Evolutionary conservation across 2,888 invertebrate genomes (phyloP).

Genomic region (Diloba caeruleocephala): DNA sequence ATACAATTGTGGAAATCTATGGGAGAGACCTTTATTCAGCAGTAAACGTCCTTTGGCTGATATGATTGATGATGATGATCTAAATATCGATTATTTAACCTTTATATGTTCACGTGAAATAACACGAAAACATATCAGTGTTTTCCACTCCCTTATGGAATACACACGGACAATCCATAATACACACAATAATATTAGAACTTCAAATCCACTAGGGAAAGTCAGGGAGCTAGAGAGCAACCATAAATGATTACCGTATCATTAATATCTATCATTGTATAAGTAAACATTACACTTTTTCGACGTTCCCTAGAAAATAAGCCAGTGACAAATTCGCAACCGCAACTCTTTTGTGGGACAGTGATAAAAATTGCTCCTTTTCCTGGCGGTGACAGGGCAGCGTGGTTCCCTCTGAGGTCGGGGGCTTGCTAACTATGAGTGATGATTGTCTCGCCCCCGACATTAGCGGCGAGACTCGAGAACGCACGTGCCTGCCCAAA

Average conservation of each 20-base stretch:
- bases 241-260: constrained; percentile 58
- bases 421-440: constrained; percentile 82
- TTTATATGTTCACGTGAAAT: too few relatives aligned
- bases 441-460: constrained; percentile 81
- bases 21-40: too few relatives aligned
- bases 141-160: constrained; percentile 8
- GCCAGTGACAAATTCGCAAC: constrained; percentile 82
- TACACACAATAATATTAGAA: constrained; percentile 23
- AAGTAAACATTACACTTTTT: constrained; percentile 67
- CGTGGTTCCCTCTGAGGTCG: constrained; percentile 67
- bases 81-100: too few relatives aligned
- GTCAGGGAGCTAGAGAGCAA: constrained; percentile 22
- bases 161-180: background rate
- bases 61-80: too few relatives aligned
- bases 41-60: too few relatives aligned
- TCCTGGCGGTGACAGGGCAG: constrained; percentile 75
- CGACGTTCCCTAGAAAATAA: constrained; percentile 71
- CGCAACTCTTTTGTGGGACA: constrained; percentile 84
- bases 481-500: constrained; percentile 71
- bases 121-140: constrained; percentile 8
- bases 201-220: constrained; percentile 25
- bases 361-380: constrained; percentile 84
- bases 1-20: too few relatives aligned
- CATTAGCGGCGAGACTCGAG: constrained; percentile 68
- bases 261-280: constrained; percentile 79